Evolutionary conservation across 2,797 vertebrate species (phyloP).

Genomic region (Merluccius polli): DNA sequence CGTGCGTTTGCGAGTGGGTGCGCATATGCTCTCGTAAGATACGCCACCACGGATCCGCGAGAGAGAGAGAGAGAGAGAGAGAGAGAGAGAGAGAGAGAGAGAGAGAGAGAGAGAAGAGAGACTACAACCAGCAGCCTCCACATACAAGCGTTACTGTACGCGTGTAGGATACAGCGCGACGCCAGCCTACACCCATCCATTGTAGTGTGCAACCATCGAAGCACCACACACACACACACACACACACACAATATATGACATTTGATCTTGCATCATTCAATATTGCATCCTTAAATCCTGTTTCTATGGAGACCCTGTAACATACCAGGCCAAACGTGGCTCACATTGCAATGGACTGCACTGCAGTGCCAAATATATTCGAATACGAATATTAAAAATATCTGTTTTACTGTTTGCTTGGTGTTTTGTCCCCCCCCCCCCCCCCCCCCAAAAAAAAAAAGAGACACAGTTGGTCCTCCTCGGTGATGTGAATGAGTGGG

Average conservation of each 20-base stretch:
- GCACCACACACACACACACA: background rate
- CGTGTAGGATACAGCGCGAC: background rate
- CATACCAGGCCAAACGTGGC: background rate
- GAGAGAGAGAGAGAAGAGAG: too few species aligned
- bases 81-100: too few species aligned
- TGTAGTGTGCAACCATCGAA: background rate
- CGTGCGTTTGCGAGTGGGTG: background rate
- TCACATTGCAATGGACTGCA: background rate
- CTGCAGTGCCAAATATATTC: background rate
- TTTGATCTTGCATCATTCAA: too few species aligned
- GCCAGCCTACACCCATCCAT: background rate
- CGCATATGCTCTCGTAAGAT: background rate
- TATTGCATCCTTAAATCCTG: background rate
- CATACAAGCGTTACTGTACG: too few species aligned
- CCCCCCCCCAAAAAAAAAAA: too few species aligned
- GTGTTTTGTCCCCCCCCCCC: too few species aligned
- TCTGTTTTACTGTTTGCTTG: too few species aligned
- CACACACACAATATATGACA: too few species aligned
- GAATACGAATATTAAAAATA: too few species aligned
- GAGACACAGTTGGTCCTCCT: background rate
- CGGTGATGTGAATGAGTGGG: background rate
- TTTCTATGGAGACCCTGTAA: background rate
- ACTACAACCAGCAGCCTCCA: too few species aligned
- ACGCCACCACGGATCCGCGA: background rate
- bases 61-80: background rate